Percentiles rank a stretch among this genome's conserved stretches.
phyloP scores from a whole-genome alignment of 35 echinoderm and acorn worm genomes.

The Patiria miniata region DNA sequence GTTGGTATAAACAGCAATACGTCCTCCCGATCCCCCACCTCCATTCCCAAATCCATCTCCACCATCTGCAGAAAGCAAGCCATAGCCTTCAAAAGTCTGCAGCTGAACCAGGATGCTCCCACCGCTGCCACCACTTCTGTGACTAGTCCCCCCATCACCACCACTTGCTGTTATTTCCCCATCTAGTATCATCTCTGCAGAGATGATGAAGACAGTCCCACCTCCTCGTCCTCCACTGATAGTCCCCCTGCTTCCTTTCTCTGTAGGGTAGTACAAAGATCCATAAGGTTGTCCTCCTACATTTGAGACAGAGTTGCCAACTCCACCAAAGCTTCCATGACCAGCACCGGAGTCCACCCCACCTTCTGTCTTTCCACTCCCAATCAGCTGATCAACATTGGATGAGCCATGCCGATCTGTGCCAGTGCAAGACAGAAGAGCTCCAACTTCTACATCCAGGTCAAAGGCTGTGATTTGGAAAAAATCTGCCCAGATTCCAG shows the following conservation, averaged over 20 bases:
- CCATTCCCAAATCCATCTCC: slow-evolving; percentile 58
- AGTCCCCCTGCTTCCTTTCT: slow-evolving; percentile 64
- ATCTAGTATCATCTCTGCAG: slow-evolving; percentile 62
- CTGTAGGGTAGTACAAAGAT: slow-evolving; percentile 69
- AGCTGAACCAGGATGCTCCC: slow-evolving; percentile 71
- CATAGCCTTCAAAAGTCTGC: slow-evolving; percentile 62
- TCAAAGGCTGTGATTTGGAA: slow-evolving; percentile 33
- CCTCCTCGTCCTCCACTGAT: slow-evolving; percentile 28
- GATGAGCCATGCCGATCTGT: slow-evolving; percentile 50
- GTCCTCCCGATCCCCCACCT: slow-evolving; percentile 82
- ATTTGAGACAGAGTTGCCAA: slow-evolving; percentile 13
- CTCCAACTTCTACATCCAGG: slow-evolving; percentile 77
- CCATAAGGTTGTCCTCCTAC: slow-evolving; percentile 75
- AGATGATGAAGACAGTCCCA: slow-evolving; percentile 64
- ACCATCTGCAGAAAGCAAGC: slow-evolving; percentile 60
- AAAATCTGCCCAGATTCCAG: slow-evolving; percentile 68
- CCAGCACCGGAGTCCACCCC: slow-evolving; percentile 72
- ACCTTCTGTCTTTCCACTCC: slow-evolving; percentile 28
- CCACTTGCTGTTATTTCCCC: slow-evolving; percentile 65
- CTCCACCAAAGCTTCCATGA: slow-evolving; percentile 82
- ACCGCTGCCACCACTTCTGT: slow-evolving; percentile 70
- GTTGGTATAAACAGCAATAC: slow-evolving; percentile 86
- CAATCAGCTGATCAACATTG: slow-evolving; percentile 45
- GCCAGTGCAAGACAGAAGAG: slow-evolving; percentile 49
- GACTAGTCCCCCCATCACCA: background rate